These are phyloP conservation scores for Vultur gryphus DNA, from an alignment of 2,797 vertebrate species.

Conservation along the genomic window DNA sequence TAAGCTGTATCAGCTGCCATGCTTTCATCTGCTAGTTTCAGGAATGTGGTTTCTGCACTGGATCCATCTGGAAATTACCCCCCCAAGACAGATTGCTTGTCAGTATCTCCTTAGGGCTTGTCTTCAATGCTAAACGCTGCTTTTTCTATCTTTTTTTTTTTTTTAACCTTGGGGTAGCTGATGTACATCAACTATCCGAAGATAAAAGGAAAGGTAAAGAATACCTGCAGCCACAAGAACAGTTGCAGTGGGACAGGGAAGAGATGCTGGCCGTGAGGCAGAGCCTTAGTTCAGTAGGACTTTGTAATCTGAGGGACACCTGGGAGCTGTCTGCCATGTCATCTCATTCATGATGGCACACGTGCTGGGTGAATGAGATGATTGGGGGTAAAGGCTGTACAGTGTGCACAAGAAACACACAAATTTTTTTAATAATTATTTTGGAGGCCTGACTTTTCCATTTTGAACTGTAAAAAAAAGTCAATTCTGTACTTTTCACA, in stretches of 20 bases:
- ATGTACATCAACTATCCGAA: background rate
- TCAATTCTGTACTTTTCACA: background rate
- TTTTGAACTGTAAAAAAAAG: background rate
- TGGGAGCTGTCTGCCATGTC: background rate
- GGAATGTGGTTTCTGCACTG: slow-evolving; percentile 41
- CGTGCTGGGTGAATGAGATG: background rate
- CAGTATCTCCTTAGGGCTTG: background rate
- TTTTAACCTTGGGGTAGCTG: background rate
- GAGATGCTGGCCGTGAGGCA: background rate
- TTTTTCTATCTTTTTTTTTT: background rate
- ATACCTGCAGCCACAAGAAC: background rate
- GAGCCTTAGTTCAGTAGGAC: background rate
- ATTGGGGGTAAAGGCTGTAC: background rate
- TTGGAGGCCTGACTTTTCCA: background rate
- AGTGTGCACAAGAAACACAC: background rate
- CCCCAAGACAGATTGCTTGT: background rate
- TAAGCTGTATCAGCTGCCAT: background rate
- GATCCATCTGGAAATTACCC: slow-evolving; percentile 14
- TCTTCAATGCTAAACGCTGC: background rate
- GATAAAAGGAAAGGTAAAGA: background rate
- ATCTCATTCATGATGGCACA: background rate
- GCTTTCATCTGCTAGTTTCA: slow-evolving; percentile 42
- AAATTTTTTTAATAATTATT: background rate
- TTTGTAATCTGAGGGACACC: background rate
- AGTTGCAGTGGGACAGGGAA: background rate